Conservation (phyloP, 2,888 invertebrate species). For the Margaritifera margaritifera region DNA sequence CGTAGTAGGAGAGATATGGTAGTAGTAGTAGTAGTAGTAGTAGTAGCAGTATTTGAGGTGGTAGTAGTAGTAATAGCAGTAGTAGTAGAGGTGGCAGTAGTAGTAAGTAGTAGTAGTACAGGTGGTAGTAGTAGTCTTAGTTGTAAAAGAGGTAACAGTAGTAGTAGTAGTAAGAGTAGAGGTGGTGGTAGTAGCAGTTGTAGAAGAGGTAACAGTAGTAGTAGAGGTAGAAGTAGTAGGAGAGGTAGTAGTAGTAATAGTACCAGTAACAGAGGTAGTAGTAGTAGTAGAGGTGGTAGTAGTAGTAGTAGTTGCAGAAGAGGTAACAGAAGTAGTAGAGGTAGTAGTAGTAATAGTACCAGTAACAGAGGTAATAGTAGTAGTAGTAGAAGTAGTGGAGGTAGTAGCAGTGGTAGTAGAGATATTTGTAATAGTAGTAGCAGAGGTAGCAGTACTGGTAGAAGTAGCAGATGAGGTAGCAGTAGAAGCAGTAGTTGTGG, state of each 20-base stretch:
- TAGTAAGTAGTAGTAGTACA: conserved; percentile 29
- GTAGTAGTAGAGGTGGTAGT: conserved; percentile 35
- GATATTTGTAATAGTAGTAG: neutral
- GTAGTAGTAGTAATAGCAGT: conserved; percentile 32
- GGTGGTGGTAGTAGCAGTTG: conserved; percentile 30
- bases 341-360: conserved; percentile 16
- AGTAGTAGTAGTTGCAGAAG: conserved; percentile 34
- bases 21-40: conserved; percentile 31
- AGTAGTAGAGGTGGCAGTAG: conserved; percentile 27
- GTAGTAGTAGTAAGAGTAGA: conserved; percentile 30
- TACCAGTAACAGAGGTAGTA: conserved; percentile 29
- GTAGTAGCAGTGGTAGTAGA: conserved; percentile 21
- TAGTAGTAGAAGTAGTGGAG: conserved; percentile 27
- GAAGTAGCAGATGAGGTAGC: conserved; percentile 19
- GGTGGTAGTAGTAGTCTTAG: conserved; percentile 23
- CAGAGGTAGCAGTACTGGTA: conserved; percentile 22
- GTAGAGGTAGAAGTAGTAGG: conserved; percentile 29
- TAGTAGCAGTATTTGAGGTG: conserved; percentile 30
- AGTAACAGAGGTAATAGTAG: conserved; percentile 20
- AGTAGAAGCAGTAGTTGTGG: conserved; percentile 1
- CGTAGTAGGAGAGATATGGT: conserved; percentile 16
- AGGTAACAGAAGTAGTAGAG: conserved; percentile 22
- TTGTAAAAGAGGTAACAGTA: neutral
- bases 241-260: conserved; percentile 31
- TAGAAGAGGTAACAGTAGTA: conserved; percentile 31